Base-by-base conservation (phyloP, 2,113 vertebrate species). In the Lanius ludovicianus region DNA sequence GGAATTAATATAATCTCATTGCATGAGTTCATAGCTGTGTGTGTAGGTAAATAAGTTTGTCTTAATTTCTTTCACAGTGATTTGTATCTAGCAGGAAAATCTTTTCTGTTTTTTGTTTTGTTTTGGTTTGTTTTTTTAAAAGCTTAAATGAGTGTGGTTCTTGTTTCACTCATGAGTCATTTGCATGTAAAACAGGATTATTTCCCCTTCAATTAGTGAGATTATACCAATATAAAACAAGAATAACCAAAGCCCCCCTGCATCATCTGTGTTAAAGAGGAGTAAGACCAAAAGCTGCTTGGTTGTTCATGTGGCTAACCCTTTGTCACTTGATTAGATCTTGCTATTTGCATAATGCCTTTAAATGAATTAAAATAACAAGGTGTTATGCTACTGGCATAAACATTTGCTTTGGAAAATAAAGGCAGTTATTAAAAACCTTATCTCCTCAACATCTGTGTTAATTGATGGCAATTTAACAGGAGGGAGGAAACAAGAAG, bases 291-390 rank as follows among this genome's bases (percentile, higher is more conserved):
- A 75, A 96, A 53, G 53, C 46, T 78, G 47, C 46, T 80, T 0
- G 0, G 39, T 71, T 81, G 70, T 87, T 87, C 52, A 53, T 76
- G 93, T 88, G 78, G 81, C 52, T 92, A 67, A 81, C 4, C 2
- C 5, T 73, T 86, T 62, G 60, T 60, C 47, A 47, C 42, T 95
- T 94, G 91, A 95, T 96, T 93, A 94, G 67, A 96, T 96, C 93
- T 96, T 78, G 11, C 44, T 37, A 84, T 95, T 94, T 95, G 85
- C 90, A 87, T 90, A 86, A 93, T 59, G 33, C 59, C 41, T 81
- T 90, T 56, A 80, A 86, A 67, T 6, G 3, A 76, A 74, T 80
- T 77, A 42, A 73, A 94, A 86, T 24, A 87, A 35, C 50, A 81
- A 70, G 39, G 15, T 87, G 46, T 62, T 92, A 39, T 20, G 8